phyloP scores from a whole-genome alignment of 2,113 vertebrate genomes.

The Zeus faber region DNA sequence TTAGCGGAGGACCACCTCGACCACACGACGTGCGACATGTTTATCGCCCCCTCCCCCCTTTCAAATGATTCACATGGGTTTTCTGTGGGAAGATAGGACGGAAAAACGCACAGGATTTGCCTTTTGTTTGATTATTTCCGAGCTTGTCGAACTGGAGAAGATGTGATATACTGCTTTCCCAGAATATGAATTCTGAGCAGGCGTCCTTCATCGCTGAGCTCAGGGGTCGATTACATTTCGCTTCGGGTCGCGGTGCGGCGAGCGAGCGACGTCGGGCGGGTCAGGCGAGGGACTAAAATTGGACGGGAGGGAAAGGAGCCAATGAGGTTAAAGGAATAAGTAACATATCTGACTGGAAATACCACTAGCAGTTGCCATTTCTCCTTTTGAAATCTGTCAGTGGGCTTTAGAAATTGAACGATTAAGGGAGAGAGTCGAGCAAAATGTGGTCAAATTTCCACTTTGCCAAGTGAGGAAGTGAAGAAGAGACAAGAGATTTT shows the following conservation, averaged over 20 bases:
- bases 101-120: not conserved
- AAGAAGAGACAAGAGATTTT: no score
- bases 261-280: slow-evolving; percentile 31
- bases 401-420: slow-evolving; percentile 22
- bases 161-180: slow-evolving; percentile 40
- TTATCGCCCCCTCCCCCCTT: slow-evolving; percentile 1
- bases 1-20: slow-evolving; percentile 30
- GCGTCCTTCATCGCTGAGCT: slow-evolving; percentile 19
- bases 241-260: slow-evolving; percentile 32
- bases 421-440: no score
- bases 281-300: slow-evolving; percentile 56
- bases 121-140: slow-evolving; percentile 23
- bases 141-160: slow-evolving; percentile 33
- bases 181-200: slow-evolving; percentile 28
- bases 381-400: slow-evolving; percentile 39
- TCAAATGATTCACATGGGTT: slow-evolving; percentile 33
- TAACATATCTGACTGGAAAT: slow-evolving; percentile 63
- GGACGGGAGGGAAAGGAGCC: slow-evolving; percentile 36
- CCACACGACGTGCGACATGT: slow-evolving; percentile 34
- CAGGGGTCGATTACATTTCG: slow-evolving; percentile 48
- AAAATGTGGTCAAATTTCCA: no score
- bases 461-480: no score
- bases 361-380: slow-evolving; percentile 54
- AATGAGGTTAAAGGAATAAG: slow-evolving; percentile 63
- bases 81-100: slow-evolving; percentile 23